Conservation (phyloP, 2,888 invertebrate species). For the Drosophila prostipennis region DNA sequence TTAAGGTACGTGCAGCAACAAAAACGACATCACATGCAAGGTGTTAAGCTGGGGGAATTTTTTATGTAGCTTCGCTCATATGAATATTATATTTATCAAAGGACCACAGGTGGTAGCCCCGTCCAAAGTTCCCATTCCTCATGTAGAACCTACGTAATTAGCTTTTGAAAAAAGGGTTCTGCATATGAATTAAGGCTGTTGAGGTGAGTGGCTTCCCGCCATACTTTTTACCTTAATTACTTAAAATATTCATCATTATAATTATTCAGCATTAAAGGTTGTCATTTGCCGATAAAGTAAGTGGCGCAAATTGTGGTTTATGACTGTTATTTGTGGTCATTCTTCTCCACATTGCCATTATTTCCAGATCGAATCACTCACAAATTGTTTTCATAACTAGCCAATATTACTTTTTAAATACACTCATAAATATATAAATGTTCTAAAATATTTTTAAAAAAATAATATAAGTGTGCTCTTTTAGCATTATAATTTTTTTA, state of each 20-base stretch:
- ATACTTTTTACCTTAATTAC: slow-evolving; percentile 22
- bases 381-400: neutral
- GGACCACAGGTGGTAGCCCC: slow-evolving; percentile 38
- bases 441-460: too few relatives aligned
- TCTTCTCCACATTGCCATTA: neutral
- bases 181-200: slow-evolving; percentile 51
- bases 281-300: neutral
- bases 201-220: slow-evolving; percentile 1
- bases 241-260: slow-evolving; percentile 13
- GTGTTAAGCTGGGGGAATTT: slow-evolving; percentile 67
- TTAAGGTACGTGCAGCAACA: slow-evolving; percentile 1
- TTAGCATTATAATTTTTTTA: too few relatives aligned
- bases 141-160: slow-evolving; percentile 57
- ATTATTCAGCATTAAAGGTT: slow-evolving; percentile 1
- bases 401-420: too few relatives aligned
- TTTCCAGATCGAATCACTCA: neutral
- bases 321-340: neutral
- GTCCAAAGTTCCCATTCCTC: neutral
- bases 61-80: slow-evolving; percentile 46
- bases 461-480: too few relatives aligned
- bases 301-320: neutral
- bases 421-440: too few relatives aligned
- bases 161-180: slow-evolving; percentile 45
- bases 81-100: slow-evolving; percentile 42
- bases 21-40: slow-evolving; percentile 42